phyloP scores from a whole-genome alignment of 2,797 vertebrate species.

The Poeciliopsis presidionis region DNA sequence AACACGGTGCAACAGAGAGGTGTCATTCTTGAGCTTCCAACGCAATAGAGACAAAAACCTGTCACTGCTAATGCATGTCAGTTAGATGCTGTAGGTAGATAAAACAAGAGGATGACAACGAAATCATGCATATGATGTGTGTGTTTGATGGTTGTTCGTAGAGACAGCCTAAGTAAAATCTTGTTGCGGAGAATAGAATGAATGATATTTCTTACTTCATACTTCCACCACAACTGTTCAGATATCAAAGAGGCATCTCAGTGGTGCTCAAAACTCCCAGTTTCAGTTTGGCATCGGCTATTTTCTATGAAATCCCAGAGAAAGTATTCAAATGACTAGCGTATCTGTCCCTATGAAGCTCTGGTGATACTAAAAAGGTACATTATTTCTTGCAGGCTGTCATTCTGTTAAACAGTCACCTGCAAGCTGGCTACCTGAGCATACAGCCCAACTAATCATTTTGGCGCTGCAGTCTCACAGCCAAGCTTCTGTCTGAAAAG shows the following conservation, averaged over 20 bases:
- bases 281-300: background rate
- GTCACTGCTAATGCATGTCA: slow-evolving; percentile 20
- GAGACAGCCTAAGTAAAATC: background rate
- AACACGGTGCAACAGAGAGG: slow-evolving; percentile 20
- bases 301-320: background rate
- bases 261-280: background rate
- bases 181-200: background rate
- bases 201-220: background rate
- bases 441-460: background rate
- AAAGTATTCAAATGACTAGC: background rate
- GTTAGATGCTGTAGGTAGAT: slow-evolving; percentile 1
- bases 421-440: background rate
- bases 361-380: background rate
- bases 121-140: slow-evolving; percentile 1
- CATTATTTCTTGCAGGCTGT: background rate
- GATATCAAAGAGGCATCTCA: background rate
- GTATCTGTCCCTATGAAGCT: background rate
- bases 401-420: background rate
- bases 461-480: no score
- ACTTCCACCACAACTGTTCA: background rate
- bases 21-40: slow-evolving; percentile 18
- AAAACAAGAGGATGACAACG: background rate
- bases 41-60: slow-evolving; percentile 5
- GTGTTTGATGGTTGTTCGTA: background rate
- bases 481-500: no score